Evolutionary conservation across 1,140 invertebrate species (phyloP).

Genomic region (Diprion similis): DNA sequence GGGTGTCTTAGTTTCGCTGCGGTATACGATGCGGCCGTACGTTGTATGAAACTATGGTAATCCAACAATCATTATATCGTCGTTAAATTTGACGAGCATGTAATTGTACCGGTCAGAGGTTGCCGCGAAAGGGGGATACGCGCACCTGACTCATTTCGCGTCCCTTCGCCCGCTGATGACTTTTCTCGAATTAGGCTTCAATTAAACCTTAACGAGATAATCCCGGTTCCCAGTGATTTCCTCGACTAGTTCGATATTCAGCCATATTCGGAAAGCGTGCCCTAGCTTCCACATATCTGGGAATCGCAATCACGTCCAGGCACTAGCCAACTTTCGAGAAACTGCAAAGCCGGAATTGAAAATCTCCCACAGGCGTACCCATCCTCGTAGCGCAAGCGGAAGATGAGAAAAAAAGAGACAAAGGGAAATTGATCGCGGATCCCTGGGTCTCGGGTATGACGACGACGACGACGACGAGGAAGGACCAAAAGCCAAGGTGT

Average conservation of each 20-base stretch:
- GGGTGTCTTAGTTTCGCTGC: constrained; percentile 17
- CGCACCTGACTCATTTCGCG: background rate
- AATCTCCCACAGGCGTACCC: too few species aligned
- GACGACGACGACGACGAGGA: too few species aligned
- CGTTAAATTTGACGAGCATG: constrained; percentile 54
- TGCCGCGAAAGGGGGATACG: background rate
- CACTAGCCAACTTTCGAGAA: too few species aligned
- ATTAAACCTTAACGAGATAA: background rate
- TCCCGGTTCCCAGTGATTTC: too few species aligned
- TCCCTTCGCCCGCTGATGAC: constrained; percentile 1
- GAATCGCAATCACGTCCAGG: too few species aligned
- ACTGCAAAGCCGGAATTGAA: too few species aligned
- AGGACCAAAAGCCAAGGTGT: background rate
- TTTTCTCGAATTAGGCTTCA: background rate
- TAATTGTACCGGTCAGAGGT: constrained; percentile 42
- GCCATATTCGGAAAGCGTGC: too few species aligned
- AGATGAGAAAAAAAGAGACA: too few species aligned
- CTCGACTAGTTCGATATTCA: too few species aligned
- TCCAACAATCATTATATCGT: constrained; percentile 48
- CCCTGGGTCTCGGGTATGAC: background rate
- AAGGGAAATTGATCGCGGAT: too few species aligned
- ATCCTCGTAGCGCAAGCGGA: too few species aligned
- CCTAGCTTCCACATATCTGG: too few species aligned
- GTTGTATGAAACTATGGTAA: constrained; percentile 15
- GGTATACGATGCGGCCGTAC: background rate